A percentile compares a stretch with the other conserved stretches of the same genome.
phyloP scores from a whole-genome alignment of 2,888 invertebrate genomes.

The Dryococelus australis region DNA sequence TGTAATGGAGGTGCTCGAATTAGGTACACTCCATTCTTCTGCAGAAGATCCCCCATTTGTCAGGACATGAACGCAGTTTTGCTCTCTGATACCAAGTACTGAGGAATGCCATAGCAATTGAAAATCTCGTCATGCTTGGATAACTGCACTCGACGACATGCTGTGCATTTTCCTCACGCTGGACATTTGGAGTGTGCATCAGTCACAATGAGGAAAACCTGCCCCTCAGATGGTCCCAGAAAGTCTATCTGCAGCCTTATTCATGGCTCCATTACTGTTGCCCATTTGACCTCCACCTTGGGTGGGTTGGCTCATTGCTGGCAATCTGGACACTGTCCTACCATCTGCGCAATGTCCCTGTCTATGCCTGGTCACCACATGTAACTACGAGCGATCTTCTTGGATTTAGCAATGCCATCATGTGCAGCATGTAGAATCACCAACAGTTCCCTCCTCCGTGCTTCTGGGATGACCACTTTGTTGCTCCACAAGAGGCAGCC shows the following conservation, averaged over 20 bases:
- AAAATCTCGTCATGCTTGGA: not conserved
- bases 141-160: not conserved
- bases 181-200: not conserved
- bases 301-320: too few species aligned
- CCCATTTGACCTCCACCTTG: too few species aligned
- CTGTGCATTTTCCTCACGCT: not conserved
- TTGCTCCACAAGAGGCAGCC: not conserved
- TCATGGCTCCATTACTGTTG: too few species aligned
- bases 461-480: not conserved
- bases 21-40: not conserved
- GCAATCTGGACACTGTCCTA: too few species aligned
- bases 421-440: not conserved
- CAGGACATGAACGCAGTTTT: not conserved
- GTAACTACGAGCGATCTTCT: not conserved
- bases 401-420: not conserved
- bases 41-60: too few species aligned
- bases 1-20: not conserved
- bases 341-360: too few species aligned
- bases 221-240: too few species aligned
- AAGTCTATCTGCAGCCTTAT: too few species aligned
- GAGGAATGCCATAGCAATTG: not conserved
- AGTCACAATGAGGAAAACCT: too few species aligned
- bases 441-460: not conserved
- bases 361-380: too few species aligned
- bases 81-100: not conserved